phyloP scores from a whole-genome alignment of 2,797 vertebrate species.

The Xerus rutilus region DNA sequence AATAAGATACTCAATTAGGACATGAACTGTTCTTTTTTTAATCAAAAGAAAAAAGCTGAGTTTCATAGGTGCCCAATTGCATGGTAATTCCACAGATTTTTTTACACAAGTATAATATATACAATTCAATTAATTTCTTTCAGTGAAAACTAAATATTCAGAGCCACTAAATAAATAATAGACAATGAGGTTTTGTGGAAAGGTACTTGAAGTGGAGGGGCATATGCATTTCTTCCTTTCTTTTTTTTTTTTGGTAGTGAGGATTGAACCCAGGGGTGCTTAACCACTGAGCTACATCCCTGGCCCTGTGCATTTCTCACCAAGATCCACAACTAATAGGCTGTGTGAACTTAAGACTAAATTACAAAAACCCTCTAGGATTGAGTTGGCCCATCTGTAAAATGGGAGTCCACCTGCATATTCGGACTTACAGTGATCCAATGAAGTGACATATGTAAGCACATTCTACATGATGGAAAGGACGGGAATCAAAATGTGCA shows the following conservation, averaged over 20 bases:
- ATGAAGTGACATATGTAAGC: background rate
- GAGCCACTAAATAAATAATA: background rate
- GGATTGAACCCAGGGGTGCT: no score
- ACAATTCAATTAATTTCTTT: conserved; percentile 14
- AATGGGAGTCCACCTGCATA: conserved; percentile 8
- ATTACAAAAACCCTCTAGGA: background rate
- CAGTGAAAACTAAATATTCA: background rate
- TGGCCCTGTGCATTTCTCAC: background rate
- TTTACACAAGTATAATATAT: background rate
- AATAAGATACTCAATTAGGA: background rate
- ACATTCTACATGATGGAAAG: background rate
- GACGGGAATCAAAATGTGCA: background rate
- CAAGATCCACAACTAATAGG: background rate
- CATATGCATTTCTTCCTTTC: no score
- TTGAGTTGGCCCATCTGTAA: conserved; percentile 39
- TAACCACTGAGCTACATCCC: no score
- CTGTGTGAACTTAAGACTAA: background rate
- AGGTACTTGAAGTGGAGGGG: background rate
- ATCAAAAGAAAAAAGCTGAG: conserved; percentile 23
- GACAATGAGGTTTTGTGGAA: background rate
- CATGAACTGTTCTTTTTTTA: background rate
- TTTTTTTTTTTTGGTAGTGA: no score
- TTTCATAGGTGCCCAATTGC: background rate
- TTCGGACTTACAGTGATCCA: background rate
- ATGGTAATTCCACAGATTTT: conserved; percentile 3